Base-by-base conservation (phyloP, 2,888 invertebrate species). In the Heliconius sara region DNA sequence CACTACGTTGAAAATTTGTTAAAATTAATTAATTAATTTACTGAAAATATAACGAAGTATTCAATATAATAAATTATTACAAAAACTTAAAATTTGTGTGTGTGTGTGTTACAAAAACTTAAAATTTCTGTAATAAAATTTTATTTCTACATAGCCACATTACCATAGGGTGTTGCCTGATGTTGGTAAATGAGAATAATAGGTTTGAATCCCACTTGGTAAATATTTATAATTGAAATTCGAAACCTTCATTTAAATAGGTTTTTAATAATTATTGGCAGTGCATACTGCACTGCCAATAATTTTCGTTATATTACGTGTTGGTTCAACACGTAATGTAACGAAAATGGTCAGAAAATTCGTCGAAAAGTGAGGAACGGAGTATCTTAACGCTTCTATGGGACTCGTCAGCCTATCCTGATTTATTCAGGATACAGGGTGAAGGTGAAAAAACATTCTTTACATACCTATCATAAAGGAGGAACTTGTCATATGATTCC, bases 401-500 rank as follows among this genome's bases (percentile, higher is more conserved):
- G 57, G 9, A 22, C 10, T 22, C 9, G 22, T 2, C 9, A 22
- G 22, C 22, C 52, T 52, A 57, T 9, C 22, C 57, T 22, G 57
- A 6, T 6, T 12, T 63, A 63, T 27, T 13, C 27, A 7, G 27
- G 65, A 27, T 16, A 16, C 2, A 65, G 13, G 12, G 25, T 63
- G 25, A 63, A 63, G 25, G 12, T 25, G 3, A 25, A 63, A n/a
- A 63, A 10, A 63, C 10, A n/a, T n/a, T 27, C 1, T 27, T 6
- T 10, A 81, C 91, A 88, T 83, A 96, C 96, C 94, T 96, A 87
- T 97, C 96, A 86, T 96, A 96, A 0, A 97, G 92, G 57, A 97
- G 91, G 89, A 96, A 97, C 90, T 97, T 97, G 89, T 97, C 97
- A 43, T 87, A 88, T 3, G 96, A 96, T 79, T 96, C 96, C 0